phyloP scores from a whole-genome alignment of 2,888 invertebrate species.

The Vandiemenella viatica region DNA sequence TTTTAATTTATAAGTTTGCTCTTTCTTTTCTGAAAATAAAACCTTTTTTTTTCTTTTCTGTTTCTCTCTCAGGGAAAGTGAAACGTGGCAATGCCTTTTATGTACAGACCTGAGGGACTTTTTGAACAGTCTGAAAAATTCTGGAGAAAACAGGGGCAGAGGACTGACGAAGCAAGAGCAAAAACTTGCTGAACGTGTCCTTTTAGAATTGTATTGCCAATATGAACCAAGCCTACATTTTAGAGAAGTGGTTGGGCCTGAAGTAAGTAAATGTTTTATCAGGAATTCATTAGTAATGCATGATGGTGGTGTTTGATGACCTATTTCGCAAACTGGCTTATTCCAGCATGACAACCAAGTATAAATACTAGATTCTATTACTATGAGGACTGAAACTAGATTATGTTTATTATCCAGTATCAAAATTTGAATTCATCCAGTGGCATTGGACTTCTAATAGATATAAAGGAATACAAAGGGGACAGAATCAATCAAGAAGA shows the following conservation, averaged over 20 bases:
- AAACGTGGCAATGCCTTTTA: slow-evolving; percentile 83
- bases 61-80: slow-evolving; percentile 47
- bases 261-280: slow-evolving; percentile 47
- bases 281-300: too few species aligned
- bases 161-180: slow-evolving; percentile 43
- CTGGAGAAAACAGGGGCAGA: slow-evolving; percentile 24
- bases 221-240: slow-evolving; percentile 78
- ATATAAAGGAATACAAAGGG: too few species aligned
- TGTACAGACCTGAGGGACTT: slow-evolving; percentile 56
- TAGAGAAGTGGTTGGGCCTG: slow-evolving; percentile 65
- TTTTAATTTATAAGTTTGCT: too few species aligned
- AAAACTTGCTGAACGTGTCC: slow-evolving; percentile 64
- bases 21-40: too few species aligned
- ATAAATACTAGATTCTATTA: background rate
- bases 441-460: too few species aligned
- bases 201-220: slow-evolving; percentile 83
- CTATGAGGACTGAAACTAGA: background rate
- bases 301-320: too few species aligned
- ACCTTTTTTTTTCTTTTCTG: background rate
- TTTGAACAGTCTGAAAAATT: slow-evolving; percentile 41
- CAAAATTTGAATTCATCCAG: too few species aligned
- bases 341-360: too few species aligned
- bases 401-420: too few species aligned
- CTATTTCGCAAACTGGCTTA: too few species aligned
- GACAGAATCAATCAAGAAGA: too few species aligned